Conservation (phyloP, 2,888 invertebrate species). For the Eretmocerus hayati region DNA sequence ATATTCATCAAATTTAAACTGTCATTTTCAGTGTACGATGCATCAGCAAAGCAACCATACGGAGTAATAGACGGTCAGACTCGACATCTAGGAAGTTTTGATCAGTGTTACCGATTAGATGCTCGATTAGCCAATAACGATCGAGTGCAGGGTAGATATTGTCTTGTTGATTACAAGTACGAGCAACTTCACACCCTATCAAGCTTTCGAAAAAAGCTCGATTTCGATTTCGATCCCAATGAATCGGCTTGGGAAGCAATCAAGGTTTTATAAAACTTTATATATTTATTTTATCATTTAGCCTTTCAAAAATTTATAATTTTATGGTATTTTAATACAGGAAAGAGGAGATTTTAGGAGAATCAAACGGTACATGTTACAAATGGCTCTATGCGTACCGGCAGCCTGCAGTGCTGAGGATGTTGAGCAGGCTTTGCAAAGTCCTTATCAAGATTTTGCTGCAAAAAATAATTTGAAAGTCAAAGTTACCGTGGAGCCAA, state of each 20-base stretch:
- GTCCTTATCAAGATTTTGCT: conserved; percentile 45
- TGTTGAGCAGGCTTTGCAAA: conserved; percentile 50
- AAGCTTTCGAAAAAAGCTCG: conserved; percentile 17
- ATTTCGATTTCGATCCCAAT: conserved; percentile 30
- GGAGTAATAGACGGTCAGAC: conserved; percentile 35
- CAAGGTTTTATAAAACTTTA: conserved; percentile 20
- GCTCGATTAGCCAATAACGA: conserved; percentile 25
- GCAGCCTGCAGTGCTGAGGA: conserved; percentile 53
- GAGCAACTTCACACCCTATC: conserved; percentile 21
- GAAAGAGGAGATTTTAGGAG: conserved; percentile 34
- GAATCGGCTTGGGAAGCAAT: conserved; percentile 36
- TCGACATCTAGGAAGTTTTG: conserved; percentile 36
- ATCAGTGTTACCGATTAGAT: conserved; percentile 33
- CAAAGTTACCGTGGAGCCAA: conserved; percentile 24
- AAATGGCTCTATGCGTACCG: conserved; percentile 57
- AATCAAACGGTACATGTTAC: conserved; percentile 26
- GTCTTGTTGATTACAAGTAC: conserved; percentile 32
- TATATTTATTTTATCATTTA: not conserved
- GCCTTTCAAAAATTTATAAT: not conserved
- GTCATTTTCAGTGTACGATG: conserved; percentile 37
- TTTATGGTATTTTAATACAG: conserved; percentile 16
- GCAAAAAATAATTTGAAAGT: conserved; percentile 25
- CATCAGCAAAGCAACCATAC: conserved; percentile 35
- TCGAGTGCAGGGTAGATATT: conserved; percentile 30
- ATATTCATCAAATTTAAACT: too few species aligned